These are phyloP conservation scores for Sphaeridia pumilis DNA, from an alignment of 2,888 invertebrate genomes.

Conservation along the genomic window DNA sequence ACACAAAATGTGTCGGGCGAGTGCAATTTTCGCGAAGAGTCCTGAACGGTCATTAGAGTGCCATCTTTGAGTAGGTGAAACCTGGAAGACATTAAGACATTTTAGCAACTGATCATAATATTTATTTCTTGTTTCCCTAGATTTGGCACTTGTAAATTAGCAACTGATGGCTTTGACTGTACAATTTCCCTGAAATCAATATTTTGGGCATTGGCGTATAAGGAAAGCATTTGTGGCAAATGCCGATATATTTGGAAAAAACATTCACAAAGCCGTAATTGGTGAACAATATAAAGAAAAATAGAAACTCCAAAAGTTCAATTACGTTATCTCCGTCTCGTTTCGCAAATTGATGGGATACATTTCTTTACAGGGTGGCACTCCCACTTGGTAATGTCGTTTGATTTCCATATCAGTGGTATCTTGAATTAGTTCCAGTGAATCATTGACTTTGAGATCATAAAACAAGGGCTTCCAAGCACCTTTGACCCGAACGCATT, in stretches of 20 bases:
- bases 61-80: conserved; percentile 30
- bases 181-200: too few relatives aligned
- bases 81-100: too few relatives aligned
- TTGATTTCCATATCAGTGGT: conserved; percentile 2
- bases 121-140: too few relatives aligned
- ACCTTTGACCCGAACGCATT: conserved; percentile 22
- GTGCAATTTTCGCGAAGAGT: conserved; percentile 39
- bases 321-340: conserved; percentile 27
- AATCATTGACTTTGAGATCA: not conserved
- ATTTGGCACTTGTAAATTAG: too few relatives aligned
- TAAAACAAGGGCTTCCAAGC: conserved; percentile 31
- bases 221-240: too few relatives aligned
- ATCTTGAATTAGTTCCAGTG: not conserved
- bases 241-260: too few relatives aligned
- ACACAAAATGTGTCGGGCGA: conserved; percentile 42
- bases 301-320: too few relatives aligned
- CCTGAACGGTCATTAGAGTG: conserved; percentile 22
- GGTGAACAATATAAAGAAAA: too few relatives aligned
- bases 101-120: too few relatives aligned
- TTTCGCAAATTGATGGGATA: conserved; percentile 18
- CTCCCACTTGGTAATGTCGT: conserved; percentile 26
- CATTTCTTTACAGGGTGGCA: conserved; percentile 17
- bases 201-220: too few relatives aligned
- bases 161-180: too few relatives aligned
- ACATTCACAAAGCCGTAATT: too few relatives aligned